Percentiles rank a stretch among this genome's conserved stretches.
Conservation (phyloP, 2,797 vertebrate genomes). For the Cirrhinus molitorella region DNA sequence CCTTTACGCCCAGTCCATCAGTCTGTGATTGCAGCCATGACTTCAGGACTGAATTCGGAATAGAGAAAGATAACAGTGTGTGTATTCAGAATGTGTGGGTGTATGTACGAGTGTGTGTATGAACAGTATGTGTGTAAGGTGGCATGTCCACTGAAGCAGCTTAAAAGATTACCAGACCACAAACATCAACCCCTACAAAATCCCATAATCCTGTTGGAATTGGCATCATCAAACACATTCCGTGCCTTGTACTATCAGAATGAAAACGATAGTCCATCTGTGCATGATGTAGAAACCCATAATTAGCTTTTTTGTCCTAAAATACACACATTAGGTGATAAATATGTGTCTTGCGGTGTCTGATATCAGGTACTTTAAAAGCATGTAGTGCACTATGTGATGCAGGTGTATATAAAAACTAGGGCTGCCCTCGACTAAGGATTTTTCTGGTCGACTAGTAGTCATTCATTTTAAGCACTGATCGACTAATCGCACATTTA, state of each 20-base stretch:
- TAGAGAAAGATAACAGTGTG: slow-evolving; percentile 14
- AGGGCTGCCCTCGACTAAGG: too few species aligned
- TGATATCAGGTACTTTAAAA: neutral
- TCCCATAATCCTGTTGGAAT: slow-evolving; percentile 39
- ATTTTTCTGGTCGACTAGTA: too few species aligned
- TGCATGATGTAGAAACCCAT: slow-evolving; percentile 3
- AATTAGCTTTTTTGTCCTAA: slow-evolving; percentile 2
- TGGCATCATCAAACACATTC: slow-evolving; percentile 40
- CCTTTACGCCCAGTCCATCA: neutral
- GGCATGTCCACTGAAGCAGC: slow-evolving; percentile 44
- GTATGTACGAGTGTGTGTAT: slow-evolving; percentile 12
- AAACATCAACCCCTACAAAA: slow-evolving; percentile 34
- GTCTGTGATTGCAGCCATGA: slow-evolving; percentile 25
- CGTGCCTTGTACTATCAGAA: slow-evolving; percentile 10
- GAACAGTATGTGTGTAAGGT: slow-evolving; percentile 32
- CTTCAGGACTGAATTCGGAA: slow-evolving; percentile 26
- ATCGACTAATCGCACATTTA: too few species aligned
- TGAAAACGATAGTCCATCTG: slow-evolving; percentile 27
- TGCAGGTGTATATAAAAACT: too few species aligned
- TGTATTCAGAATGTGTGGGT: neutral
- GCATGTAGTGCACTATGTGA: too few species aligned
- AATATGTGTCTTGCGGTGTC: neutral
- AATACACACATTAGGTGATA: neutral
- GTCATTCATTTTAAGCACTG: too few species aligned
- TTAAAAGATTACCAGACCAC: slow-evolving; percentile 55